Evolutionary conservation across 2,113 vertebrate species (phyloP).

Genomic region (Brachyistius frenatus): DNA sequence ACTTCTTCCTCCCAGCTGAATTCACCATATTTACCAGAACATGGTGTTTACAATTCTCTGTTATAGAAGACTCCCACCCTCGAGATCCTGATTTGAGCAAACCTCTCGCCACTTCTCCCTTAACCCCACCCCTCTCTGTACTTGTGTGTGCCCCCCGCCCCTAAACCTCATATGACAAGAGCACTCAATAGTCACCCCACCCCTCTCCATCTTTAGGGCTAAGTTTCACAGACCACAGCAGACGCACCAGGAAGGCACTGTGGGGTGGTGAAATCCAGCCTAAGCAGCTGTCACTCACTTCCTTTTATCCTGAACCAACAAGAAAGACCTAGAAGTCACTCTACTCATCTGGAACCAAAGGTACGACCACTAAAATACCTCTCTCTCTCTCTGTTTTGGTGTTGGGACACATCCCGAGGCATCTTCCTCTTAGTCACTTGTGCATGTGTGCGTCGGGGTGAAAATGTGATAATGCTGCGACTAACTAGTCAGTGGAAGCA

Average conservation of each 20-base stretch:
- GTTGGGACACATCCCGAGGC: background rate
- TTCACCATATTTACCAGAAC: background rate
- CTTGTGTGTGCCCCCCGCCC: background rate
- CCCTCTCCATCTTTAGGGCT: background rate
- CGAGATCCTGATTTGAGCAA: background rate
- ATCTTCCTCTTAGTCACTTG: background rate
- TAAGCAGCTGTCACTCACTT: slow-evolving; percentile 58
- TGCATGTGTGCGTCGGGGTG: background rate
- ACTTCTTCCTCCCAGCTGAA: background rate
- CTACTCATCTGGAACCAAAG: slow-evolving; percentile 46
- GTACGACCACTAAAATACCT: slow-evolving; percentile 39
- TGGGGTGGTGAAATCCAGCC: slow-evolving; percentile 28
- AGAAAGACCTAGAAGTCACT: slow-evolving; percentile 15
- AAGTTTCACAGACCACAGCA: slow-evolving; percentile 27
- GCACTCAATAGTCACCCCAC: slow-evolving; percentile 3
- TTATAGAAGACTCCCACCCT: background rate
- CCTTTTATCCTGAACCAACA: slow-evolving; percentile 2
- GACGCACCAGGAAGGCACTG: slow-evolving; percentile 7
- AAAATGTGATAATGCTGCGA: slow-evolving; percentile 32
- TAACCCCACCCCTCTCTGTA: slow-evolving; percentile 1
- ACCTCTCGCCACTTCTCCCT: background rate
- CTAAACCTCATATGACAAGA: slow-evolving; percentile 29
- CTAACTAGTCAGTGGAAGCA: background rate
- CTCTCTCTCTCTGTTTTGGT: background rate
- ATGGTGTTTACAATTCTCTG: background rate